These are phyloP conservation scores for Scaptomyza reducta DNA, from an alignment of 2,888 invertebrate species.

Conservation along the genomic window DNA sequence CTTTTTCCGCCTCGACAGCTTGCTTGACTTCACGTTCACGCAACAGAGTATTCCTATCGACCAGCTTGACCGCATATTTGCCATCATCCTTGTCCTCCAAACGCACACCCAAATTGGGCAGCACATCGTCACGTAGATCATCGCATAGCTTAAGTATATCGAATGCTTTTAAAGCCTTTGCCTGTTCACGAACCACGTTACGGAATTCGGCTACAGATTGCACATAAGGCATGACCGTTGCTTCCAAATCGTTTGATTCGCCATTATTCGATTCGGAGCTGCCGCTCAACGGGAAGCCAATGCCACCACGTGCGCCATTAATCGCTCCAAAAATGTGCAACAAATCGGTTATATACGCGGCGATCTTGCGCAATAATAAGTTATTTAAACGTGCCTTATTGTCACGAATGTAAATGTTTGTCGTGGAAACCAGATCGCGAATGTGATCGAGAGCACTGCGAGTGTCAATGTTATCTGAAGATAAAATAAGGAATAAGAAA, in stretches of 20 bases:
- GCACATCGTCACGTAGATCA: slow-evolving; percentile 91
- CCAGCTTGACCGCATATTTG: slow-evolving; percentile 90
- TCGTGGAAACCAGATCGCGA: slow-evolving; percentile 92
- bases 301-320: slow-evolving; percentile 86
- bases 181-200: slow-evolving; percentile 89
- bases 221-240: slow-evolving; percentile 94
- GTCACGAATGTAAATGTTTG: slow-evolving; percentile 93
- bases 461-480: slow-evolving; percentile 96
- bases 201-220: slow-evolving; percentile 94
- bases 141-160: slow-evolving; percentile 95
- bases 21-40: slow-evolving; percentile 92
- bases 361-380: slow-evolving; percentile 90
- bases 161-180: slow-evolving; percentile 87
- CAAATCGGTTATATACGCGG: slow-evolving; percentile 93
- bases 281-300: slow-evolving; percentile 90
- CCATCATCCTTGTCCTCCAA: slow-evolving; percentile 94
- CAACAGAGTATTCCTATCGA: slow-evolving; percentile 92
- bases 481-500: neutral
- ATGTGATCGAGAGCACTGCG: slow-evolving; percentile 92
- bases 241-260: slow-evolving; percentile 86
- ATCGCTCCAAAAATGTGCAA: slow-evolving; percentile 92
- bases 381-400: slow-evolving; percentile 86
- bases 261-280: slow-evolving; percentile 47
- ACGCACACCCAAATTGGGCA: slow-evolving; percentile 96
- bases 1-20: slow-evolving; percentile 89